These are phyloP conservation scores for Nanorana parkeri DNA, from an alignment of 2,113 vertebrate genomes.

Conservation along the genomic window DNA sequence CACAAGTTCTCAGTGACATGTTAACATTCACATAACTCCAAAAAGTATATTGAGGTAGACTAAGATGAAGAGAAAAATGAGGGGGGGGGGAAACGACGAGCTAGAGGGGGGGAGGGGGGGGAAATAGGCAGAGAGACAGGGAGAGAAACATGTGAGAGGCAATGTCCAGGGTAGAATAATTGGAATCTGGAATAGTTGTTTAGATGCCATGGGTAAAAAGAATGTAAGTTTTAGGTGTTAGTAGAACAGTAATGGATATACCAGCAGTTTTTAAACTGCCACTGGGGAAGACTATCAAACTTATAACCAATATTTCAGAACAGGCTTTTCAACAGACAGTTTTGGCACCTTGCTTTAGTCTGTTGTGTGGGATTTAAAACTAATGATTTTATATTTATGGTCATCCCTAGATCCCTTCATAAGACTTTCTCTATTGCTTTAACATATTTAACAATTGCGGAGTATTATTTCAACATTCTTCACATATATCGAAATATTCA, in stretches of 20 bases:
- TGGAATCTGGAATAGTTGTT: slow-evolving; percentile 49
- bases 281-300: slow-evolving; percentile 63
- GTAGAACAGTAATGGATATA: slow-evolving; percentile 63
- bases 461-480: slow-evolving; percentile 46
- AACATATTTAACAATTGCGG: slow-evolving; percentile 16
- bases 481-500: slow-evolving; percentile 8
- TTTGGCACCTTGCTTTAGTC: slow-evolving; percentile 66
- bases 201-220: slow-evolving; percentile 50
- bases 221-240: slow-evolving; percentile 57
- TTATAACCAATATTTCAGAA: slow-evolving; percentile 58
- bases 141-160: no score
- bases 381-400: slow-evolving; percentile 54
- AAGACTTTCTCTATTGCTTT: slow-evolving; percentile 45
- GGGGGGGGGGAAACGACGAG: no score
- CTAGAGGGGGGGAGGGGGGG: no score
- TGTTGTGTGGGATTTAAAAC: slow-evolving; percentile 62
- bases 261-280: slow-evolving; percentile 63
- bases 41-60: no score
- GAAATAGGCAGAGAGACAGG: not conserved
- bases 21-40: not conserved
- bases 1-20: not conserved
- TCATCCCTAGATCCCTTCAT: slow-evolving; percentile 50
- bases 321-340: slow-evolving; percentile 62
- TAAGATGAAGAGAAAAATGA: no score
- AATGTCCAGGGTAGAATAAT: slow-evolving; percentile 8